A percentile compares a stretch with the other conserved stretches of the same genome.
These are phyloP conservation scores for Pseudachorutes palmiensis DNA, from an alignment of 1,140 invertebrate species.

Conservation along the genomic window DNA sequence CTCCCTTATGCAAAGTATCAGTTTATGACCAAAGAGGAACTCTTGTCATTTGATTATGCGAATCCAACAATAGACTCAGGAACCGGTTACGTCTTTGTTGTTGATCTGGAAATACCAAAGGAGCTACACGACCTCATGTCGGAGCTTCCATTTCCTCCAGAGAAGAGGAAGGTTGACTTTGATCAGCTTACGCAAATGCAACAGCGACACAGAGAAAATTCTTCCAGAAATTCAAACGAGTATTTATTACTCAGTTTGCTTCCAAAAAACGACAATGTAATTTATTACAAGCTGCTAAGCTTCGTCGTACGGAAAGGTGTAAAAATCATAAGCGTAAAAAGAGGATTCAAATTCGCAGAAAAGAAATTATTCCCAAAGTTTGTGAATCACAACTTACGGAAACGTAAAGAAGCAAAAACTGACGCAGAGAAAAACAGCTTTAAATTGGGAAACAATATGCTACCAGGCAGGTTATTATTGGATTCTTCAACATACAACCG, in stretches of 20 bases:
- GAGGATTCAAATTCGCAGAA: not conserved
- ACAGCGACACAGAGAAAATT: too few relatives aligned
- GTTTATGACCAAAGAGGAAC: not conserved
- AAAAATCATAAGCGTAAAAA: not conserved
- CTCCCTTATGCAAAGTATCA: not conserved
- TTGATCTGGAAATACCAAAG: not conserved
- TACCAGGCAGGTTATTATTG: not conserved
- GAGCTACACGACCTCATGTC: not conserved
- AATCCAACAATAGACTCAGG: not conserved
- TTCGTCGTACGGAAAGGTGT: not conserved
- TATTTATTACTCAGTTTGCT: not conserved
- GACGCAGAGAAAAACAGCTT: not conserved
- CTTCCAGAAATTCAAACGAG: too few relatives aligned
- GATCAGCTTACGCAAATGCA: not conserved
- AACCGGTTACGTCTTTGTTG: not conserved
- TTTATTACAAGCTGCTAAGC: slow-evolving; percentile 3
- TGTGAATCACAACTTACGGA: not conserved
- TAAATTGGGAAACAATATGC: not conserved
- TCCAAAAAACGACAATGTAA: not conserved
- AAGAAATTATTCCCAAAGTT: not conserved
- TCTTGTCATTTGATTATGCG: not conserved
- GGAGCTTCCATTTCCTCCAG: not conserved
- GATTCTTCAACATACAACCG: not conserved
- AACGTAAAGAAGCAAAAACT: not conserved
- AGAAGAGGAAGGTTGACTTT: not conserved